These are phyloP conservation scores for Leguminivora glycinivorella DNA, from an alignment of 1,140 invertebrate species.

Conservation along the genomic window DNA sequence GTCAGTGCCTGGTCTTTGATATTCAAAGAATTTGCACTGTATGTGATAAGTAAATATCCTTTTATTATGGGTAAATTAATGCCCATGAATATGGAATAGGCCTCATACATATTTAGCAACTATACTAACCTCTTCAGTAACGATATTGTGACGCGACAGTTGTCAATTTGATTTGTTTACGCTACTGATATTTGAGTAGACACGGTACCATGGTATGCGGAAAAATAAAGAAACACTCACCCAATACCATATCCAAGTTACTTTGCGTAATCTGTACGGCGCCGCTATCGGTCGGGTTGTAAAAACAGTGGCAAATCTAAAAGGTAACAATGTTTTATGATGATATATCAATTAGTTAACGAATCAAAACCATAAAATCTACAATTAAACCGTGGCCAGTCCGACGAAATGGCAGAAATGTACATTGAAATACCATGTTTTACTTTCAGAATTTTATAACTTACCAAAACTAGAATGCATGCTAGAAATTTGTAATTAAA, in stretches of 20 bases:
- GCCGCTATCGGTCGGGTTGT: conserved; percentile 85
- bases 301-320: conserved; percentile 83
- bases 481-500: conserved; percentile 43
- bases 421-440: background rate
- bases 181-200: background rate
- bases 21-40: too few species aligned
- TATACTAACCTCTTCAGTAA: background rate
- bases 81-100: too few species aligned
- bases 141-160: background rate
- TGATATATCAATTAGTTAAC: conserved; percentile 55
- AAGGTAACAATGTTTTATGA: conserved; percentile 69
- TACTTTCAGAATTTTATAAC: conserved; percentile 36
- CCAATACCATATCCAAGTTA: conserved; percentile 90
- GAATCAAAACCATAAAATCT: conserved; percentile 63
- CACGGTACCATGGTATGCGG: conserved; percentile 14
- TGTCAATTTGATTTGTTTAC: conserved; percentile 21
- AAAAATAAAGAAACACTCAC: conserved; percentile 77
- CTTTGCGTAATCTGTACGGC: conserved; percentile 87
- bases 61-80: too few species aligned
- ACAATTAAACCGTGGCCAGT: conserved; percentile 41
- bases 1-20: too few species aligned
- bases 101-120: background rate
- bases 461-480: conserved; percentile 62
- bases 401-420: conserved; percentile 11
- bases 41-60: too few species aligned